Conservation (phyloP, 1,140 invertebrate species). For the Drosophila virilis region DNA sequence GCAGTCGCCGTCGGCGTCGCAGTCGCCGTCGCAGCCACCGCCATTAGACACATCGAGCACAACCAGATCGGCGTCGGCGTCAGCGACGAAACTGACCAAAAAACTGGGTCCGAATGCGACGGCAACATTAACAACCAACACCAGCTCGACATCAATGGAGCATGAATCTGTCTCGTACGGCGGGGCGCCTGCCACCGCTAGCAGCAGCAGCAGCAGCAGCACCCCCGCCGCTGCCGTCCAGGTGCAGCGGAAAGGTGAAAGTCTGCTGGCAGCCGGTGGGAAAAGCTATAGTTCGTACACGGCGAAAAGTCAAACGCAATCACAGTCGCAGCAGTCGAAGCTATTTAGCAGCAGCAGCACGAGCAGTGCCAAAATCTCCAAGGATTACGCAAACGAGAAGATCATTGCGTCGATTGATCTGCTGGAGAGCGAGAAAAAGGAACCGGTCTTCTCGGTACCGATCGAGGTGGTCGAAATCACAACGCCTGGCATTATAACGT, state of each 20-base stretch:
- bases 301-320: slow-evolving; percentile 47
- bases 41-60: slow-evolving; percentile 67
- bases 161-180: slow-evolving; percentile 66
- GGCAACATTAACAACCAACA: slow-evolving; percentile 65
- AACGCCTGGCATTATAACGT: slow-evolving; percentile 41
- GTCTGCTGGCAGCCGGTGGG: slow-evolving; percentile 33
- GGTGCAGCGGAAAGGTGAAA: background rate
- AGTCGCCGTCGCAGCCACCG: slow-evolving; percentile 35
- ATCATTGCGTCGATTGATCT: slow-evolving; percentile 80
- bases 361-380: slow-evolving; percentile 55
- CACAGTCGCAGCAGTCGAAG: slow-evolving; percentile 59
- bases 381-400: slow-evolving; percentile 68
- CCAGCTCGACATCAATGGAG: slow-evolving; percentile 66
- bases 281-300: slow-evolving; percentile 61
- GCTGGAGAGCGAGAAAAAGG: slow-evolving; percentile 78
- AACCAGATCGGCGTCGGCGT: slow-evolving; percentile 68
- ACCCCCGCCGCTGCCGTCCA: too few relatives aligned
- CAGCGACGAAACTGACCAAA: slow-evolving; percentile 70
- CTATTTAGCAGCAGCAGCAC: slow-evolving; percentile 51
- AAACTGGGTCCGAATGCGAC: slow-evolving; percentile 66
- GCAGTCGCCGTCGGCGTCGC: slow-evolving; percentile 17
- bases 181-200: background rate
- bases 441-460: slow-evolving; percentile 80
- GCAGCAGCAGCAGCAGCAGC: background rate
- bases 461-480: slow-evolving; percentile 79